A percentile compares a stretch with the other conserved stretches of the same genome.
Evolutionary conservation across 1,140 invertebrate genomes (phyloP).

Genomic region (Ostrea edulis): DNA sequence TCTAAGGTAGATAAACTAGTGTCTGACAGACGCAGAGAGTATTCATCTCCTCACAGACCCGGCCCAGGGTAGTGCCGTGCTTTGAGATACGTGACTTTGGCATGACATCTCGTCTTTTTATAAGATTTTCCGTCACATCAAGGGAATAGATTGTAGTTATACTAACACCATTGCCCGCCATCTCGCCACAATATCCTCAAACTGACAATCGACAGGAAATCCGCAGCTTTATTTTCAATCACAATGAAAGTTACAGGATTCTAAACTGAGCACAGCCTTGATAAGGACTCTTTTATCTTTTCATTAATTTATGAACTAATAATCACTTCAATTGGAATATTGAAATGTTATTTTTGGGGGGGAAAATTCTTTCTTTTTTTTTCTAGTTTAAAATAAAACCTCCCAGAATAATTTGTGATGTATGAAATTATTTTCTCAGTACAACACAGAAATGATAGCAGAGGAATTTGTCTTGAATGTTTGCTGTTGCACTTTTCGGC

Average conservation of each 20-base stretch:
- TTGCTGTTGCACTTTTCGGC: too few relatives aligned
- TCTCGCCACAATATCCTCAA: not conserved
- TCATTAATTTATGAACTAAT: too few relatives aligned
- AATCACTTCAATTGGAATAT: too few relatives aligned
- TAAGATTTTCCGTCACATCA: constrained; percentile 19
- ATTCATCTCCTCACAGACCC: not conserved
- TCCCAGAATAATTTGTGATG: too few relatives aligned
- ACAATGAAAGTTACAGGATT: not conserved
- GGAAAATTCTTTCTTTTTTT: too few relatives aligned
- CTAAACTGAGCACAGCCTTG: too few relatives aligned
- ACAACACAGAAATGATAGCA: too few relatives aligned
- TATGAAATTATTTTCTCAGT: too few relatives aligned
- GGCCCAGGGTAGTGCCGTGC: not conserved
- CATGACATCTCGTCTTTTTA: not conserved
- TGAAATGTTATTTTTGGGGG: too few relatives aligned
- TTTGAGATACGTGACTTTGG: not conserved
- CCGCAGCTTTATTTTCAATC: constrained; percentile 3
- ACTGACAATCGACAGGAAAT: not conserved
- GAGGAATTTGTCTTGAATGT: too few relatives aligned
- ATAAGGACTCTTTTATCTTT: too few relatives aligned
- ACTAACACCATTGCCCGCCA: not conserved
- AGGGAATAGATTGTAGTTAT: not conserved
- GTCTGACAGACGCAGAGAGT: not conserved
- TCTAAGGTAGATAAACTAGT: not conserved
- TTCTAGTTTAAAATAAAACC: too few relatives aligned